Percentiles rank a stretch among this genome's conserved stretches.
Evolutionary conservation across 2,797 vertebrate species (phyloP).

Genomic region (Artibeus jamaicensis): DNA sequence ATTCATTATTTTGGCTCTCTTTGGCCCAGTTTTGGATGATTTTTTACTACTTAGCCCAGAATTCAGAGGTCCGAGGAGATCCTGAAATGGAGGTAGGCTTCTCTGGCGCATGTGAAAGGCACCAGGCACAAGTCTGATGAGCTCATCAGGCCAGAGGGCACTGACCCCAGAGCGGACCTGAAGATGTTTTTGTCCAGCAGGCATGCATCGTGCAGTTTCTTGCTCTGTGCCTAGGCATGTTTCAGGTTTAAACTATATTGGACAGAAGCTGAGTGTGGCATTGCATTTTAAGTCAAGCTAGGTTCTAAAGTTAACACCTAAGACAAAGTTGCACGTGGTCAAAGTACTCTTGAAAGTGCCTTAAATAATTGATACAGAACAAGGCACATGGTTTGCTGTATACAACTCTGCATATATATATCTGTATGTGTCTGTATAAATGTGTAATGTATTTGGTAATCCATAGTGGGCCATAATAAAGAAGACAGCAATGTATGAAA

Average conservation of each 20-base stretch:
- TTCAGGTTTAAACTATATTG: background rate
- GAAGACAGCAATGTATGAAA: background rate
- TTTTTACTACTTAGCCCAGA: slow-evolving; percentile 41
- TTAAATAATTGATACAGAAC: background rate
- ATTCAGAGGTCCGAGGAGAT: slow-evolving; percentile 12
- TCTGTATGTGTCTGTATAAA: background rate
- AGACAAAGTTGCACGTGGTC: background rate
- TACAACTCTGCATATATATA: background rate
- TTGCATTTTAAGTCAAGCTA: background rate
- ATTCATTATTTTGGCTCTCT: slow-evolving; percentile 55
- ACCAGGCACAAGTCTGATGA: background rate
- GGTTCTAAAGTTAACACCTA: slow-evolving; percentile 13
- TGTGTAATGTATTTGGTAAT: background rate
- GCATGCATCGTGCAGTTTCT: background rate
- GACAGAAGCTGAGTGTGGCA: background rate
- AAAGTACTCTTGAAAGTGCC: slow-evolving; percentile 14
- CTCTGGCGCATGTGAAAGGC: background rate
- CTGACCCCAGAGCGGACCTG: background rate
- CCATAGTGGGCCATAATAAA: background rate
- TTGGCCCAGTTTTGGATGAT: background rate
- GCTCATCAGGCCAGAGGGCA: background rate
- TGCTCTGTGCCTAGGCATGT: background rate
- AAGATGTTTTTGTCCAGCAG: background rate
- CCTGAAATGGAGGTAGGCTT: background rate
- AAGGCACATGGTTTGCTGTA: background rate